phyloP scores from a whole-genome alignment of 2,888 invertebrate species.

The Pyrochroa serraticornis region DNA sequence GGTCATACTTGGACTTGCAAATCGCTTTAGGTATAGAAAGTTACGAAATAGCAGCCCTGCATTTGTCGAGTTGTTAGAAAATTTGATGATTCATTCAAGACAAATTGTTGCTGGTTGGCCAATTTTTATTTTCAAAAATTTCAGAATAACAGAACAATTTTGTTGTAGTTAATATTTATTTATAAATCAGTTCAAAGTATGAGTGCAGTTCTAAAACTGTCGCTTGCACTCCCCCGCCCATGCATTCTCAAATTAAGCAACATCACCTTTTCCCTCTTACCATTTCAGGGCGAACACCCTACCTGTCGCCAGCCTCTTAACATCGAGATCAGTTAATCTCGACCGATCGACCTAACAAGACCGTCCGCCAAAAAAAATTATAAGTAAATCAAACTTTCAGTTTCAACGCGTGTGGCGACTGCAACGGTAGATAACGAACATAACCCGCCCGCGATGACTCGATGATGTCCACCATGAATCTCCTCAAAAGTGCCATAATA shows the following conservation, averaged over 20 bases:
- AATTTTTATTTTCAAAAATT: too few species aligned
- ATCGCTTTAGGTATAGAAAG: too few species aligned
- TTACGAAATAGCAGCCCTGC: too few species aligned
- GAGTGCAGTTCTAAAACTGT: too few species aligned
- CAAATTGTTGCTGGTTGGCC: too few species aligned
- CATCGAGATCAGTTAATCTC: slow-evolving; percentile 44
- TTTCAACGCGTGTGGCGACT: slow-evolving; percentile 32
- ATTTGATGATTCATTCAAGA: too few species aligned
- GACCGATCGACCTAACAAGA: slow-evolving; percentile 45
- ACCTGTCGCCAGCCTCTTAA: slow-evolving; percentile 24
- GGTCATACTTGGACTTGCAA: too few species aligned
- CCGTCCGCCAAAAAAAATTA: slow-evolving; percentile 40
- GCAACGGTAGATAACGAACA: slow-evolving; percentile 23
- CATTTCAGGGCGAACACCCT: slow-evolving; percentile 31
- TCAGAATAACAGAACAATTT: too few species aligned
- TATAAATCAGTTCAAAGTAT: too few species aligned
- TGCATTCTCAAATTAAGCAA: neutral
- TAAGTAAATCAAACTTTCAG: slow-evolving; percentile 38
- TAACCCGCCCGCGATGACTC: neutral
- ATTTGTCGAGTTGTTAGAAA: too few species aligned
- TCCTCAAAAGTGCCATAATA: slow-evolving; percentile 27
- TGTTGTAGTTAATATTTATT: too few species aligned
- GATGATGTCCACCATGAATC: slow-evolving; percentile 8
- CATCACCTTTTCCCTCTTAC: slow-evolving; percentile 34
- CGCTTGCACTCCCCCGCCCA: too few species aligned